Evolutionary conservation across 2,797 vertebrate species (phyloP), one percentile per base, ranked within the genome.

Genomic region (Molossus alvarezi): DNA sequence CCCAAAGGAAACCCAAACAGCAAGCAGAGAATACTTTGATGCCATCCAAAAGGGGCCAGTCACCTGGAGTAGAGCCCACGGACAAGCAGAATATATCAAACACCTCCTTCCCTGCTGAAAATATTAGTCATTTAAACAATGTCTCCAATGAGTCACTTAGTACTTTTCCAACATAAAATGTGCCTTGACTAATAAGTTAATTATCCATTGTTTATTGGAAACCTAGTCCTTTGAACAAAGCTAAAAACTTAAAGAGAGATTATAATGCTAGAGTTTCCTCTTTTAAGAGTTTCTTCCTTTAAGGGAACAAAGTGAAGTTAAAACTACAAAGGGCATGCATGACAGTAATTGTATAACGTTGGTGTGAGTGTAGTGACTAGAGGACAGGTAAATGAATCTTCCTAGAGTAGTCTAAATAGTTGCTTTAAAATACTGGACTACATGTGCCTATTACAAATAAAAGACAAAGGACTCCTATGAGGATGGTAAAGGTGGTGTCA

Each of bases 381-480:
- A 90, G 6, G 9, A n/a, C 20, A 57, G 29, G 9, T 41, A 85
- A 80, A 57, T 58, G 21, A 57, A 11, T 53, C 53, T 57, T 88
- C 15, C n/a, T 55, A 29, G 27, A 75, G 9, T 72, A 29, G 33
- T 53, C 45, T 65, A 88, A 67, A 65, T 48, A 71, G 72, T 7
- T 29, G 4, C 37, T 94, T 77, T 65, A 53, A 83, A 92, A 93
- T 71, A 67, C 17, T 80, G 29, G 27, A 57, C 83, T 96, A 79
- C 18, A 72, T 81, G 83, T 64, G 8, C 9, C 10, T 5, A 71
- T 17, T 89, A 60, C 67, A 48, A 53, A 69, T 15, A 85, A 84
- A 83, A 41, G 10, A 62, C 73, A 20, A 88, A 96, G 25, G 48
- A 58, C 79, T 23, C 15, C 7, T 71, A 33, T 12, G 4, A 21